Conservation (phyloP, 2,888 invertebrate species). For the Plagodis dolabraria region DNA sequence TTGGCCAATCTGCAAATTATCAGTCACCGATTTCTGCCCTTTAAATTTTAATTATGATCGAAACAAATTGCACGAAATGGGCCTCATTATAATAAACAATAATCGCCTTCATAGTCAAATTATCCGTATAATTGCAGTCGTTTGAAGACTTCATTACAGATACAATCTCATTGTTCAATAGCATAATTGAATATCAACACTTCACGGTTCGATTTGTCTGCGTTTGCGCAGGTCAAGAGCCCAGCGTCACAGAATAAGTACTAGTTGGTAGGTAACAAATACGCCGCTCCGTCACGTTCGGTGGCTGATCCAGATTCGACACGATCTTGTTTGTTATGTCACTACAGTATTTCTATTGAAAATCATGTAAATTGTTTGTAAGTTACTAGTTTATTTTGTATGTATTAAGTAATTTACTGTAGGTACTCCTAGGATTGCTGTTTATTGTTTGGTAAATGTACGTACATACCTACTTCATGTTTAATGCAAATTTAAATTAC, state of each 20-base stretch:
- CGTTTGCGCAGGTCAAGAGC: conserved; percentile 1
- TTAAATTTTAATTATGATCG: too few species aligned
- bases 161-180: background rate
- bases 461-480: too few species aligned
- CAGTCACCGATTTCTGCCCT: too few species aligned
- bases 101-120: background rate
- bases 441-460: too few species aligned
- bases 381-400: too few species aligned
- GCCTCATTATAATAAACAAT: too few species aligned
- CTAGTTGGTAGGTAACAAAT: background rate
- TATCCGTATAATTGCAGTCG: background rate
- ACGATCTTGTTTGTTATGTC: background rate
- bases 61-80: too few species aligned
- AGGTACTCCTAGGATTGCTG: too few species aligned
- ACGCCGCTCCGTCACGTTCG: background rate
- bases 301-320: background rate
- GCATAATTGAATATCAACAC: background rate
- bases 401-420: too few species aligned
- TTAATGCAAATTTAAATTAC: too few species aligned
- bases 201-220: background rate
- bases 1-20: too few species aligned
- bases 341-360: background rate
- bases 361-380: too few species aligned
- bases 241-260: background rate
- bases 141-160: background rate